Conservation (phyloP, 1,140 invertebrate species). For the Pogonomyrmex barbatus region DNA sequence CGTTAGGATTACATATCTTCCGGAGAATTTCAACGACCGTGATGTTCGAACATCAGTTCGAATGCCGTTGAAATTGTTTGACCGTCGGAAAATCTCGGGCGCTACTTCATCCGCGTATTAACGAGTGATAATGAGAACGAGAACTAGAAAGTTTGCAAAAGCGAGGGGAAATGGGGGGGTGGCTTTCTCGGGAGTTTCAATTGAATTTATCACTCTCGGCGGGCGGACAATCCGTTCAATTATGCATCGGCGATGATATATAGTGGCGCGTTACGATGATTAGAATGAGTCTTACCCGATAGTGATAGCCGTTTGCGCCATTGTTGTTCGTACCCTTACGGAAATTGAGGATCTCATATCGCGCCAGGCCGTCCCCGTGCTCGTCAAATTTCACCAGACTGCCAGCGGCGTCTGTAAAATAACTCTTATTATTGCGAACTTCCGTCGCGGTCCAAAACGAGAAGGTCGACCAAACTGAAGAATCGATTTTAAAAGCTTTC, state of each 20-base stretch:
- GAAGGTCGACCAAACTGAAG: neutral
- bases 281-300: slow-evolving; percentile 85
- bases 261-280: slow-evolving; percentile 32
- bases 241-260: slow-evolving; percentile 39
- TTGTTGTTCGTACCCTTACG: slow-evolving; percentile 86
- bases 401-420: slow-evolving; percentile 88
- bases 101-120: slow-evolving; percentile 15
- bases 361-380: slow-evolving; percentile 89
- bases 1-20: no score
- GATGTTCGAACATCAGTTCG: neutral
- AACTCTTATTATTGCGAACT: slow-evolving; percentile 6
- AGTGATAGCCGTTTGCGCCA: slow-evolving; percentile 86
- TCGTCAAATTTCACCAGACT: slow-evolving; percentile 89
- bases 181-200: slow-evolving; percentile 36
- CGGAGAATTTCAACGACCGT: no score
- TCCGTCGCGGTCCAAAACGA: neutral
- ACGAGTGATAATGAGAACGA: neutral
- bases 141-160: slow-evolving; percentile 13
- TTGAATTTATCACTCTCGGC: slow-evolving; percentile 55
- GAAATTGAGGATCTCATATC: slow-evolving; percentile 89
- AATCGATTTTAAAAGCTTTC: neutral
- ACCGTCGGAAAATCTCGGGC: neutral
- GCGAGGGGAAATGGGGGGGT: neutral
- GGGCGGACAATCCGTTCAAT: slow-evolving; percentile 48
- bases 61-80: neutral